phyloP scores from a whole-genome alignment of 2,888 invertebrate species.

The Empis livida region DNA sequence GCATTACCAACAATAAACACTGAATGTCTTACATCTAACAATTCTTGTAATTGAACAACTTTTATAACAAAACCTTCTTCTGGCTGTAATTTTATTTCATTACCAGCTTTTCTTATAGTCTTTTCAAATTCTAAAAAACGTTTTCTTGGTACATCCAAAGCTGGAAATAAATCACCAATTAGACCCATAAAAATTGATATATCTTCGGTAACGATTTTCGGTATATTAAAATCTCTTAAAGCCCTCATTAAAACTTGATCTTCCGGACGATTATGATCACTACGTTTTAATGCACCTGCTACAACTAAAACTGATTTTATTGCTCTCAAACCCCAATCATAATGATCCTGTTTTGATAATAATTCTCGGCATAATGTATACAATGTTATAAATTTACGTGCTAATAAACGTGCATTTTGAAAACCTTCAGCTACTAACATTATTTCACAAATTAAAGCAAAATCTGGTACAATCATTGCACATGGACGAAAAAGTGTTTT shows the following conservation, averaged over 20 bases:
- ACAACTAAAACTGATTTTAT: slow-evolving; percentile 94
- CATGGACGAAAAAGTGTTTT: slow-evolving; percentile 57
- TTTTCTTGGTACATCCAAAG: slow-evolving; percentile 84
- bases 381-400: slow-evolving; percentile 89
- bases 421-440: slow-evolving; percentile 97
- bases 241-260: slow-evolving; percentile 94
- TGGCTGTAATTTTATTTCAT: slow-evolving; percentile 77
- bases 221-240: slow-evolving; percentile 85
- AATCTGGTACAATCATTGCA: slow-evolving; percentile 97
- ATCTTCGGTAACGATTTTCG: slow-evolving; percentile 90
- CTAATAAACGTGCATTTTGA: slow-evolving; percentile 79
- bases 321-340: slow-evolving; percentile 95
- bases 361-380: slow-evolving; percentile 85
- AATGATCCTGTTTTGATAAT: slow-evolving; percentile 90
- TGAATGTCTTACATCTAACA: slow-evolving; percentile 88
- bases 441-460: slow-evolving; percentile 93
- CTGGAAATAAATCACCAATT: slow-evolving; percentile 87
- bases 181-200: slow-evolving; percentile 88
- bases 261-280: slow-evolving; percentile 67
- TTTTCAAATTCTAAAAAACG: slow-evolving; percentile 77
- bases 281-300: slow-evolving; percentile 80
- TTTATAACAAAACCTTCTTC: slow-evolving; percentile 82
- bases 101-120: slow-evolving; percentile 60
- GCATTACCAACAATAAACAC: slow-evolving; percentile 80
- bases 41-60: slow-evolving; percentile 84